A percentile compares a stretch with the other conserved stretches of the same genome.
These are phyloP conservation scores for Cinclus cinclus DNA, from an alignment of 2,113 vertebrate species.

Conservation along the genomic window DNA sequence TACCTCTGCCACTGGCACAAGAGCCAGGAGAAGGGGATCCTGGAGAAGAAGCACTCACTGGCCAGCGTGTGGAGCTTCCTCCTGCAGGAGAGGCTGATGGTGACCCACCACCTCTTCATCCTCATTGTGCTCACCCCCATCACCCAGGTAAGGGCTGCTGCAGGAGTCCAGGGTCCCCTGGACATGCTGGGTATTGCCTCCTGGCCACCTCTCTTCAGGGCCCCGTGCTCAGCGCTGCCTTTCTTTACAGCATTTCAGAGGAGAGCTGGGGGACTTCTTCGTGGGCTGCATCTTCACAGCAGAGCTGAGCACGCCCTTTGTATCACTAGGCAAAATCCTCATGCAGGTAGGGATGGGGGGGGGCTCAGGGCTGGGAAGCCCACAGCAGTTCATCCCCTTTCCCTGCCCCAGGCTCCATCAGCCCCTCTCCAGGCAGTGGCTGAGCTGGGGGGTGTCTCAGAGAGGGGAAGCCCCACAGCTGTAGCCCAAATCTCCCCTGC, in stretches of 20 bases:
- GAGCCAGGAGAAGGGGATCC: slow-evolving; percentile 75
- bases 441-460: not conserved
- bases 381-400: not conserved
- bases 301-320: slow-evolving; percentile 96
- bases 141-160: slow-evolving; percentile 82
- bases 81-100: slow-evolving; percentile 87
- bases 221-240: not conserved
- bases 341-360: slow-evolving; percentile 83
- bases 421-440: not conserved
- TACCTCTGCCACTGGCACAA: slow-evolving; percentile 94
- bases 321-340: slow-evolving; percentile 94
- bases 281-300: slow-evolving; percentile 94
- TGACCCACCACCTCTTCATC: slow-evolving; percentile 90
- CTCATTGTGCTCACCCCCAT: slow-evolving; percentile 88
- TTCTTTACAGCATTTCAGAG: slow-evolving; percentile 84
- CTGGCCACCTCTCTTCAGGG: not conserved
- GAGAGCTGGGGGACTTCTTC: slow-evolving; percentile 92
- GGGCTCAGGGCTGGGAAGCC: not conserved
- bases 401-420: not conserved
- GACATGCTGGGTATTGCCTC: not conserved
- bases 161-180: not conserved
- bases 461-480: not conserved
- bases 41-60: slow-evolving; percentile 76
- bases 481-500: not conserved
- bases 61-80: slow-evolving; percentile 83